Evolutionary conservation across 2,888 invertebrate species (phyloP), one percentile per base, ranked within the genome.

Genomic region (Balanococcus diminutus): DNA sequence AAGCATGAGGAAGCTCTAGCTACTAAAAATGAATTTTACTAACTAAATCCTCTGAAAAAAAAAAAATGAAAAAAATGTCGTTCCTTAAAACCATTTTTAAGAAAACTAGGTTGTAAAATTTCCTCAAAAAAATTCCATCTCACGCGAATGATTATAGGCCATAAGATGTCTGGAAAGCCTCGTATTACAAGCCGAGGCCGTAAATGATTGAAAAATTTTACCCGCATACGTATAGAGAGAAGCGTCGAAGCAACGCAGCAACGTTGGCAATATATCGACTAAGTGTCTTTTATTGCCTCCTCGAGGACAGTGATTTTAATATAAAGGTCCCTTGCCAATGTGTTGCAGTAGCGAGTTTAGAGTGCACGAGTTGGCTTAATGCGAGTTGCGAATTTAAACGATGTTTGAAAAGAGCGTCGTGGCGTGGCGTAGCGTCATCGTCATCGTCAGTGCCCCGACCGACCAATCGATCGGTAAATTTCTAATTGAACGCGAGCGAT

Each of bases 241-340:
- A n/a, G n/a, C n/a, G n/a, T n/a, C n/a, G n/a, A n/a, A n/a, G n/a
- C n/a, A n/a, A n/a, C 31, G 16, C 56, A 19, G 22, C 67, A 67
- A 28, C 67, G 67, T 28, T 67, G 67, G 67, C 28, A 67, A 67
- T 67, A 67, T 67, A 67, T 67, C 67, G 67, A 67, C 67, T 25
- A 67, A 67, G 67, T 67, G 67, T 67, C 67, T 67, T 67, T 67
- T 67, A 67, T 67, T 67, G 67, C 67, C 67, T 67, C 67, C 67
- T 67, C 67, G 67, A 67, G 67, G 67, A 67, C 67, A 67, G 67
- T 67, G 67, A 67, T 67, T 67, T 67, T 67, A 67, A 67, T 67
- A 67, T 67, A 67, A 67, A 67, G 67, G 67, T 67, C 67, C 67
- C 67, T 67, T 67, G 67, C 67, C 67, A 67, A 67, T 67, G 67